Base-by-base conservation (phyloP, 2,113 vertebrate genomes). In the Perccottus glenii region DNA sequence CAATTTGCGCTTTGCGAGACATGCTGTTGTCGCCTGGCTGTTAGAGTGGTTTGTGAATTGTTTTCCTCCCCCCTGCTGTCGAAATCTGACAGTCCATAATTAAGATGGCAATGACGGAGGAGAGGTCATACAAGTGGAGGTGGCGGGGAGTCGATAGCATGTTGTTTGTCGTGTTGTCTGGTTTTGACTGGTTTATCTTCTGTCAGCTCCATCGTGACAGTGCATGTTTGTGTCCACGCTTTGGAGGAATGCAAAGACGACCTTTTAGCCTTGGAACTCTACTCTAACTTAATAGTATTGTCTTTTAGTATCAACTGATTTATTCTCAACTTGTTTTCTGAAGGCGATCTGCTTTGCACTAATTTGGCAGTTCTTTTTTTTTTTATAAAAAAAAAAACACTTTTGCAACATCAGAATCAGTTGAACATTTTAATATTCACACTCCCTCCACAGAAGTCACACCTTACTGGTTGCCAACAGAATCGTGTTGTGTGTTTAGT, bases 171-270 rank as follows among this genome's bases (percentile, higher is more conserved):
- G 8, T 56, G 70, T 75, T 61, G 78, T 85, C 60, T 79, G 56
- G 68, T 84, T 81, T 58, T 80, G 76, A n/a, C 62, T 75, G 78
- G 82, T 81, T 90, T 83, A 86, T 91, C 86, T 88, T n/a, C 62
- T 68, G 55, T 76, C 73, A 51, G 66, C 85, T 63, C 38, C 36
- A 47, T 70, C 43, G 42, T 87, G 84, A 85, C 84, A 64, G 42
- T 73, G 83, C 78, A 75, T 65, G 60, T 82, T 83, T 67, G 67
- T 56, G 27, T 19, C 40, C 11, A n/a, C 46, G 49, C 19, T 49
- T 60, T 74, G 60, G 56, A 50, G 33, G 66, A 75, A 64, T 49
- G 14, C n/a, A 55, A 55, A 46, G 60, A 75, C 19, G 27, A 44
- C 15, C 64, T 53, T 70, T 38, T 35, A 48, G 69, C 44, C 64